phyloP scores from a whole-genome alignment of 2,113 vertebrate species.

The Percopsis transmontana region DNA sequence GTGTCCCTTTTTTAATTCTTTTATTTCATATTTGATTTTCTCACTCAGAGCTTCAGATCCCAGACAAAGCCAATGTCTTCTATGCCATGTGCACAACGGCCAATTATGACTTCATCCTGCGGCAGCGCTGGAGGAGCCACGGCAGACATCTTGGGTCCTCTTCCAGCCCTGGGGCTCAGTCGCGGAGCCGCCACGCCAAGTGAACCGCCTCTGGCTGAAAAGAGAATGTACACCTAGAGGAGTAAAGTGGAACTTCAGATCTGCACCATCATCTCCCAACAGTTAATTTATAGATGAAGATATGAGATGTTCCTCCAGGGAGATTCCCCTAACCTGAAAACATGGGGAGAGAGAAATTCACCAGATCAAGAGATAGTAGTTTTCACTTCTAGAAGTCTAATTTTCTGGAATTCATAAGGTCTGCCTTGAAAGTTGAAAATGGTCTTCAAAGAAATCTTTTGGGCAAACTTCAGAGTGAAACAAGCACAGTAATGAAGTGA shows the following conservation, averaged over 20 bases:
- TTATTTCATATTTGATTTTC: constrained; percentile 5
- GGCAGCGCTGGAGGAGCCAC: constrained; percentile 65
- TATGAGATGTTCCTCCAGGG: neutral
- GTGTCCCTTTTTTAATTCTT: neutral
- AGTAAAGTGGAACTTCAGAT: constrained; percentile 2
- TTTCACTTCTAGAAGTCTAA: neutral
- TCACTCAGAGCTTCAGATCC: constrained; percentile 84
- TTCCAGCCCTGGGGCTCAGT: constrained; percentile 51
- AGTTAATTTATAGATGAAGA: neutral
- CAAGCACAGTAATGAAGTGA: neutral
- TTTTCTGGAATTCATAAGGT: neutral
- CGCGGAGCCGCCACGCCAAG: constrained; percentile 41
- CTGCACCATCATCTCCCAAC: constrained; percentile 1
- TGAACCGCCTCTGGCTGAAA: constrained; percentile 31
- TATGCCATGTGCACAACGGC: constrained; percentile 86
- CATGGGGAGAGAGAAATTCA: neutral
- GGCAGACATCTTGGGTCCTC: constrained; percentile 36
- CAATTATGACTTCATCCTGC: constrained; percentile 85
- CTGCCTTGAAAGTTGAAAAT: neutral
- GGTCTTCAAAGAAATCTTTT: neutral
- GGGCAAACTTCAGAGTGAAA: neutral
- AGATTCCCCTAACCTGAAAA: neutral
- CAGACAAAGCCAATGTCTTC: constrained; percentile 87
- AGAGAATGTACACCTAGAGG: neutral
- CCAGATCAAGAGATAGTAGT: neutral